Conservation (phyloP, 2,113 vertebrate species). For the Hiodon tergisus region DNA sequence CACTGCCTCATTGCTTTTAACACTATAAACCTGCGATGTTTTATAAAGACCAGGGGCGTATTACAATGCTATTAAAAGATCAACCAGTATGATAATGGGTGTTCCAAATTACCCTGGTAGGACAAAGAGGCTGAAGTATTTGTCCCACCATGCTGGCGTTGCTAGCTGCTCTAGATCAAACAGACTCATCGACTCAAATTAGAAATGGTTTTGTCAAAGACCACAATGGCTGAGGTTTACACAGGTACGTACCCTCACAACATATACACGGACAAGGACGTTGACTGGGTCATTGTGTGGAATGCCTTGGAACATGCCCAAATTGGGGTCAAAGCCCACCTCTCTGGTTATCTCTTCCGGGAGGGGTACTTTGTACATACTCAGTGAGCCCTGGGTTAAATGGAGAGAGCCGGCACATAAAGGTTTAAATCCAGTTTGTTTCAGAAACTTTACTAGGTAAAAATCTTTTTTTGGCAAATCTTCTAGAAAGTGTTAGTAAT, state of each 20-base stretch:
- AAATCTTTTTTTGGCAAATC: too few relatives aligned
- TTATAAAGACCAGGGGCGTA: too few relatives aligned
- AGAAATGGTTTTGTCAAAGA: neutral
- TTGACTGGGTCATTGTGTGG: constrained; percentile 90
- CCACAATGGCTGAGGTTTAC: neutral
- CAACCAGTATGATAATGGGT: too few relatives aligned
- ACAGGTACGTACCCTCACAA: constrained; percentile 75
- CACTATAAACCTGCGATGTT: too few relatives aligned
- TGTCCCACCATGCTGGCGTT: too few relatives aligned
- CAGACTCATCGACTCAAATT: too few relatives aligned
- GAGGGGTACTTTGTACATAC: constrained; percentile 62
- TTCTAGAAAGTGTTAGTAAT: neutral
- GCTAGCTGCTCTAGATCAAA: too few relatives aligned
- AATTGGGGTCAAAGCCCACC: constrained; percentile 76
- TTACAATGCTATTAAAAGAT: too few relatives aligned
- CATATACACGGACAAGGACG: constrained; percentile 84
- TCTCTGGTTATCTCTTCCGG: constrained; percentile 53
- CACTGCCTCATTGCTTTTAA: too few relatives aligned
- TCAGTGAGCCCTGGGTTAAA: constrained; percentile 34
- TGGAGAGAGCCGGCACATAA: neutral
- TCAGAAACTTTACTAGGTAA: too few relatives aligned
- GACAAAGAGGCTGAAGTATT: too few relatives aligned
- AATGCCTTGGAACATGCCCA: constrained; percentile 96
- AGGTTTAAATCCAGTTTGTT: neutral
- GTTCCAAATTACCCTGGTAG: too few relatives aligned